Percentiles rank a stretch among this genome's conserved stretches.
Evolutionary conservation across 92 coral and sea anemone species (phyloP).

Genomic region (Parazoanthus atlanticus): DNA sequence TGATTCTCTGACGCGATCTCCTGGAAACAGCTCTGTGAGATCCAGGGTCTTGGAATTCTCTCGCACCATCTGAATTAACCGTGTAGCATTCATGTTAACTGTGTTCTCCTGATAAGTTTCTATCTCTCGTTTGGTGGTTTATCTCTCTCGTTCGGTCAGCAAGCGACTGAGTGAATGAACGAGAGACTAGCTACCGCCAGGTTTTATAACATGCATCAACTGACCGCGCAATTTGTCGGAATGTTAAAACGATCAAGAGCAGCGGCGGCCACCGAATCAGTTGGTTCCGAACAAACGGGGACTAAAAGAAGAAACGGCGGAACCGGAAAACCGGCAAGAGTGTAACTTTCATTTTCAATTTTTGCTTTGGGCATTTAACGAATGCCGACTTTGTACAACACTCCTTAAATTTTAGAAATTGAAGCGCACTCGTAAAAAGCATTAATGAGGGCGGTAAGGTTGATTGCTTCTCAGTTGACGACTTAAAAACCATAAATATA

Average conservation of each 20-base stretch:
- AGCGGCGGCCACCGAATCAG: not conserved
- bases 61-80: conserved; percentile 3
- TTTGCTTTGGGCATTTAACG: not conserved
- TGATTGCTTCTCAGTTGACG: too few relatives aligned
- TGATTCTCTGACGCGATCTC: not conserved
- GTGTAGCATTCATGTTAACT: conserved; percentile 22
- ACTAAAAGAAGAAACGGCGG: not conserved
- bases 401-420: too few relatives aligned
- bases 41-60: not conserved
- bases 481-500: too few relatives aligned
- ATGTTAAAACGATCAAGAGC: not conserved
- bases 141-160: not conserved
- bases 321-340: not conserved
- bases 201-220: not conserved
- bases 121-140: not conserved
- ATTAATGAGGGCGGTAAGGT: too few relatives aligned
- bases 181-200: not conserved
- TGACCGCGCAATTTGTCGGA: not conserved
- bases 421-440: too few relatives aligned
- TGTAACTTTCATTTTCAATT: too few relatives aligned
- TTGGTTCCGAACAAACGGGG: not conserved
- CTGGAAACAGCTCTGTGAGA: conserved; percentile 30
- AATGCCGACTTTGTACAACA: not conserved
- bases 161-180: not conserved
- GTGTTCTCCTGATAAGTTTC: not conserved